Evolutionary conservation across 2,113 vertebrate species (phyloP).

Genomic region (Tragulus kanchil): DNA sequence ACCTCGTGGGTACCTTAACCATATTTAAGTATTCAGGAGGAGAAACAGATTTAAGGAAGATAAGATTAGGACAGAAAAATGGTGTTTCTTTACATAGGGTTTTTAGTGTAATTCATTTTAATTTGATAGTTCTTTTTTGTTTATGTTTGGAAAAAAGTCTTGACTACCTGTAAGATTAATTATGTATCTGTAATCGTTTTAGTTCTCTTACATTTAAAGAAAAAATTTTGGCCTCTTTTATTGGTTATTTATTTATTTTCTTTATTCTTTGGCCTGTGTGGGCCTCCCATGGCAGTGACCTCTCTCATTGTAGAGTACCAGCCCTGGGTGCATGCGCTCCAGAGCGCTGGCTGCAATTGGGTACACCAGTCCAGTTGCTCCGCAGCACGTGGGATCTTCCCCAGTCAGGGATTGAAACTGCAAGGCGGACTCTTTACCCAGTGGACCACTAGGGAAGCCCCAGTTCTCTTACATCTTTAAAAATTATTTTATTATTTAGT

Average conservation of each 20-base stretch:
- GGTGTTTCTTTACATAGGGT: not conserved
- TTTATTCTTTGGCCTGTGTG: too few relatives aligned
- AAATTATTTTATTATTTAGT: constrained; percentile 27
- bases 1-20: not conserved
- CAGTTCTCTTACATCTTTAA: not conserved
- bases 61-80: not conserved
- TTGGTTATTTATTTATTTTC: too few relatives aligned
- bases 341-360: too few relatives aligned
- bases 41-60: not conserved
- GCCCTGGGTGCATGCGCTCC: too few relatives aligned
- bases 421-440: too few relatives aligned
- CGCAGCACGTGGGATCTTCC: too few relatives aligned
- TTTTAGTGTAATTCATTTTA: not conserved
- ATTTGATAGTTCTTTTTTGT: not conserved
- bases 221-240: too few relatives aligned
- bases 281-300: too few relatives aligned
- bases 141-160: constrained; percentile 53
- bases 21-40: not conserved
- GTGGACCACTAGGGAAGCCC: too few relatives aligned
- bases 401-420: too few relatives aligned
- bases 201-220: not conserved
- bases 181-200: constrained; percentile 47
- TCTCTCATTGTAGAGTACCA: too few relatives aligned
- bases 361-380: too few relatives aligned
- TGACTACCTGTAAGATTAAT: not conserved